Conservation (phyloP, 2,113 vertebrate species). For the Zapus hudsonius region DNA sequence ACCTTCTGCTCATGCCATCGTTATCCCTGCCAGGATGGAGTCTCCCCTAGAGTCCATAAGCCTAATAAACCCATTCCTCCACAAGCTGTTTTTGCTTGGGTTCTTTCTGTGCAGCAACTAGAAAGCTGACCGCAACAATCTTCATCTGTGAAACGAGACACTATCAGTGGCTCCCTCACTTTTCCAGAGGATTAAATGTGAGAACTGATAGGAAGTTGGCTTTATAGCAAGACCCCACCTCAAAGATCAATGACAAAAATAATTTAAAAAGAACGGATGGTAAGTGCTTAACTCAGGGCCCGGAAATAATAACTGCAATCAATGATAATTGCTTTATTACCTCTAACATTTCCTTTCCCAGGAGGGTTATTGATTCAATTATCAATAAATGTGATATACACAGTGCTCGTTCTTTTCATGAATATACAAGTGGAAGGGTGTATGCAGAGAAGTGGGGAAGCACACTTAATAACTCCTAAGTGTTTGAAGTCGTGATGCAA, state of each 20-base stretch:
- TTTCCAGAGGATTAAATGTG: not conserved
- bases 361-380: not conserved
- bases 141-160: slow-evolving; percentile 18
- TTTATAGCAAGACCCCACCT: not conserved
- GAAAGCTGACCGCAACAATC: too few relatives aligned
- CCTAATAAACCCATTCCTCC: too few relatives aligned
- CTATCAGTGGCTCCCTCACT: not conserved
- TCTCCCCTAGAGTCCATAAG: too few relatives aligned
- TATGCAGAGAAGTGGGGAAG: not conserved
- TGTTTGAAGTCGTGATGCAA: too few relatives aligned
- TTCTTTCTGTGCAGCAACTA: too few relatives aligned
- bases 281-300: not conserved
- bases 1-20: too few relatives aligned
- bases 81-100: too few relatives aligned
- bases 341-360: not conserved
- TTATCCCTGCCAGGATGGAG: too few relatives aligned
- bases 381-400: not conserved
- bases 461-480: not conserved
- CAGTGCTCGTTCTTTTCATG: not conserved
- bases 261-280: not conserved
- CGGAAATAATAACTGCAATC: not conserved
- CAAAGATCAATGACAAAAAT: not conserved
- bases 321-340: not conserved
- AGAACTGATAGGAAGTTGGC: not conserved
- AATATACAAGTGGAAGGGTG: not conserved